These are phyloP conservation scores for Lycaena phlaeas DNA, from an alignment of 2,888 invertebrate species.

Conservation along the genomic window DNA sequence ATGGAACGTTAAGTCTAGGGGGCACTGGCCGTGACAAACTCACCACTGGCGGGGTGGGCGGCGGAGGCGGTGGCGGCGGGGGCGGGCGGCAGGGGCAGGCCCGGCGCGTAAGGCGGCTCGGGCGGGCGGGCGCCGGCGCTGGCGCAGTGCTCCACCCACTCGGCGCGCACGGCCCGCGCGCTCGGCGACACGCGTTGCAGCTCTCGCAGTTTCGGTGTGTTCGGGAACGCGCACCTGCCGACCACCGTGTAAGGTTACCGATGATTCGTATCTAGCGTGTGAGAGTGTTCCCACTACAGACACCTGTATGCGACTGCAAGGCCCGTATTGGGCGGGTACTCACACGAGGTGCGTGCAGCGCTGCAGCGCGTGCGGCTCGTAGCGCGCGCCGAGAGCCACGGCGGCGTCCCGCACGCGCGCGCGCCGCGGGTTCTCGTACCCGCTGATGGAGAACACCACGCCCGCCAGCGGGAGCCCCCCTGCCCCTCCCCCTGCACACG, in stretches of 20 bases:
- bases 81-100: slow-evolving; percentile 28
- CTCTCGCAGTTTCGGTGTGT: slow-evolving; percentile 89
- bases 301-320: slow-evolving; percentile 77
- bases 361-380: slow-evolving; percentile 81
- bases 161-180: slow-evolving; percentile 55
- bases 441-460: slow-evolving; percentile 87
- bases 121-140: slow-evolving; percentile 74
- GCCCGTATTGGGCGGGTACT: slow-evolving; percentile 79
- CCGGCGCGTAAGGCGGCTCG: slow-evolving; percentile 77
- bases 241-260: no score
- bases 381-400: slow-evolving; percentile 84
- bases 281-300: slow-evolving; percentile 85
- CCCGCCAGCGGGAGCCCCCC: slow-evolving; percentile 55
- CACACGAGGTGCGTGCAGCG: slow-evolving; percentile 90
- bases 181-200: slow-evolving; percentile 75
- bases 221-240: slow-evolving; percentile 87
- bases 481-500: no score
- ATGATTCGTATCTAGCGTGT: slow-evolving; percentile 86
- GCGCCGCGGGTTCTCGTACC: slow-evolving; percentile 88
- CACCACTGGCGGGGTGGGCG: slow-evolving; percentile 21
- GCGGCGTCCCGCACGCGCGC: slow-evolving; percentile 78
- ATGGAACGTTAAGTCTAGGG: no score
- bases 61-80: slow-evolving; percentile 40
- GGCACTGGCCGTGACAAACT: no score
- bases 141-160: slow-evolving; percentile 83